phyloP scores from a whole-genome alignment of 1,140 invertebrate species.

The Battus philenor region DNA sequence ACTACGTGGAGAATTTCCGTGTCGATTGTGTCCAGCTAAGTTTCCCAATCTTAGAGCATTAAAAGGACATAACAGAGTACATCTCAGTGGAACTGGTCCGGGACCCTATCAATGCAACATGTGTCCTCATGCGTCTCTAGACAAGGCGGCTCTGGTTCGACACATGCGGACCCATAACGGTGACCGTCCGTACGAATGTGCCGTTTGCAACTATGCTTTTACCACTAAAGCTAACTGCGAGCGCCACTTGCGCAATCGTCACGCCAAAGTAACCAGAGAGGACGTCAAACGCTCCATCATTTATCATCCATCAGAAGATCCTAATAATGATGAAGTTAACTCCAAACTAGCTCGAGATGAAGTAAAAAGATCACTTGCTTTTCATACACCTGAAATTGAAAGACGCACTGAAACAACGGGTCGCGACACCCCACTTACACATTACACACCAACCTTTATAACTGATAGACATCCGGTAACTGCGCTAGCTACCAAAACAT shows the following conservation, averaged over 20 bases:
- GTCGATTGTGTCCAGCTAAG: slow-evolving; percentile 87
- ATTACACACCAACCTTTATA: slow-evolving; percentile 64
- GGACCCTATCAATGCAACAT: slow-evolving; percentile 93
- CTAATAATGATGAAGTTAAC: slow-evolving; percentile 83
- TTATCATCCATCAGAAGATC: slow-evolving; percentile 89
- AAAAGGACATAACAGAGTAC: slow-evolving; percentile 91
- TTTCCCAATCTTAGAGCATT: slow-evolving; percentile 93
- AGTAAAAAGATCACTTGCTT: slow-evolving; percentile 65
- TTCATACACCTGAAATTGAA: slow-evolving; percentile 59
- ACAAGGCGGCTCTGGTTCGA: slow-evolving; percentile 92
- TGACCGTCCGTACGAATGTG: slow-evolving; percentile 95
- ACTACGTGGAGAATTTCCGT: slow-evolving; percentile 90
- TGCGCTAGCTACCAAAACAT: slow-evolving; percentile 36
- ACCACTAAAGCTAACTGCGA: slow-evolving; percentile 96
- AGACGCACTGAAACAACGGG: slow-evolving; percentile 54
- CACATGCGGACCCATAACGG: slow-evolving; percentile 96
- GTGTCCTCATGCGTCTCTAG: slow-evolving; percentile 91
- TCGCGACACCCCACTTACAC: slow-evolving; percentile 67
- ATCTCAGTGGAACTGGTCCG: slow-evolving; percentile 81
- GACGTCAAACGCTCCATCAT: slow-evolving; percentile 91
- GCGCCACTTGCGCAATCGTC: slow-evolving; percentile 91
- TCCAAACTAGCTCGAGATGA: slow-evolving; percentile 75
- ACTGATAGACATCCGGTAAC: slow-evolving; percentile 58
- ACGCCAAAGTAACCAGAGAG: slow-evolving; percentile 87
- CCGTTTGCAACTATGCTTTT: slow-evolving; percentile 95